These are phyloP conservation scores for Aleiodes testaceus DNA, from an alignment of 2,888 invertebrate genomes.

Conservation along the genomic window DNA sequence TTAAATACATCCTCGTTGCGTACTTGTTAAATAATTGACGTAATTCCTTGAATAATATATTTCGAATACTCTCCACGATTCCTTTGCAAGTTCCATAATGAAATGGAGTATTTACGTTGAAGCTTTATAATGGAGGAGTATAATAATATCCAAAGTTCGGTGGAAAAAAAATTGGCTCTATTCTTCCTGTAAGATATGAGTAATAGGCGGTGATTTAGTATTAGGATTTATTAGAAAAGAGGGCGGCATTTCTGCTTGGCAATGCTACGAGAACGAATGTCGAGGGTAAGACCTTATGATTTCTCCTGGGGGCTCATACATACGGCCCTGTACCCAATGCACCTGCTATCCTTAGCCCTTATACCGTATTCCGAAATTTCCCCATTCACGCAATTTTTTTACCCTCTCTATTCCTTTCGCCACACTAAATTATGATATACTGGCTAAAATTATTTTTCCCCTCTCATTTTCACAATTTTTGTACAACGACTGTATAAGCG, in stretches of 20 bases:
- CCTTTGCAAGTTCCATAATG: too few relatives aligned
- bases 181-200: slow-evolving; percentile 62
- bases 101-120: too few relatives aligned
- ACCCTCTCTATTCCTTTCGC: slow-evolving; percentile 24
- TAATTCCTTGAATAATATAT: too few relatives aligned
- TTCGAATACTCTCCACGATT: too few relatives aligned
- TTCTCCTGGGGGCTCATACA: slow-evolving; percentile 68
- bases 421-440: slow-evolving; percentile 29
- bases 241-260: slow-evolving; percentile 32
- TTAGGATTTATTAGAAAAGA: slow-evolving; percentile 69
- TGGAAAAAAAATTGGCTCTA: not conserved
- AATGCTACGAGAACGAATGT: slow-evolving; percentile 42
- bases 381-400: slow-evolving; percentile 38
- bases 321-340: slow-evolving; percentile 62
- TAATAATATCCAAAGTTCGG: slow-evolving; percentile 2
- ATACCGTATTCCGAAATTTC: slow-evolving; percentile 39
- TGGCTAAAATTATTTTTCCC: slow-evolving; percentile 37
- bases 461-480: not conserved
- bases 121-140: not conserved
- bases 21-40: not conserved
- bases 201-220: slow-evolving; percentile 69
- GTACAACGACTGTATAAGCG: slow-evolving; percentile 27
- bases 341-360: slow-evolving; percentile 63
- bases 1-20: not conserved
- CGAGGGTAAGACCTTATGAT: slow-evolving; percentile 70